Base-by-base conservation (phyloP, 2,113 vertebrate species). In the Limnothrissa miodon region DNA sequence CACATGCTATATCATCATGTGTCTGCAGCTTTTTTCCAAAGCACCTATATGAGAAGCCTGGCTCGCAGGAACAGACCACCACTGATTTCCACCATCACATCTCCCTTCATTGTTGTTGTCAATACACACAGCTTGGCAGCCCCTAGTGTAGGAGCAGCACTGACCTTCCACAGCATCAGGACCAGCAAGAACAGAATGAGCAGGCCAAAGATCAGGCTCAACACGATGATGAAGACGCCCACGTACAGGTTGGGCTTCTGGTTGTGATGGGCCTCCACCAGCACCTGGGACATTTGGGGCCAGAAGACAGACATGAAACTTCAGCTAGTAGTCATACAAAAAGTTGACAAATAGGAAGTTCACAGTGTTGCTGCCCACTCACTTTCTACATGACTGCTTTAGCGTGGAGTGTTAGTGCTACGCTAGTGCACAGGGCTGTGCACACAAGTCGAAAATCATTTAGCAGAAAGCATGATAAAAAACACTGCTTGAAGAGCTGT, bases 161-260 rank as follows among this genome's bases (percentile, higher is more conserved):
- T 84, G 93, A 99, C 98, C 97, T 97, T 98, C 96, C 96, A 97
- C 84, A 99, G 91, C 82, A 94, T 81, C 86, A 93, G 93, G 10
- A 96, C 95, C 87, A 98, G 94, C 39, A 95, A 19, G 53, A 92
- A 83, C 85, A 99, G 91, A 88, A 98, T 94, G 53, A 85, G 11
- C 80, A 99, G 81, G 23, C 97, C 97, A 84, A 97, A 0, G 25
- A 95, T 13, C 88, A 98, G 93, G 84, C 97, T 96, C 48, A 93
- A 86, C 25, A 89, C 86, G 56, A 98, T 93, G 86, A 98, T 95
- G 39, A 94, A 88, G 9, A 96, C 81, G 15, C 91, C 91, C 70
- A 98, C 95, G 2, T 4, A n/a, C 1, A 80, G 85, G 78, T 94
- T 95, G 53, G 95, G 95, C 84, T 93, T 96, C 88, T 94, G 95